These are phyloP conservation scores for Sinhomidia bicolor DNA, from an alignment of 2,888 invertebrate genomes.

Conservation along the genomic window DNA sequence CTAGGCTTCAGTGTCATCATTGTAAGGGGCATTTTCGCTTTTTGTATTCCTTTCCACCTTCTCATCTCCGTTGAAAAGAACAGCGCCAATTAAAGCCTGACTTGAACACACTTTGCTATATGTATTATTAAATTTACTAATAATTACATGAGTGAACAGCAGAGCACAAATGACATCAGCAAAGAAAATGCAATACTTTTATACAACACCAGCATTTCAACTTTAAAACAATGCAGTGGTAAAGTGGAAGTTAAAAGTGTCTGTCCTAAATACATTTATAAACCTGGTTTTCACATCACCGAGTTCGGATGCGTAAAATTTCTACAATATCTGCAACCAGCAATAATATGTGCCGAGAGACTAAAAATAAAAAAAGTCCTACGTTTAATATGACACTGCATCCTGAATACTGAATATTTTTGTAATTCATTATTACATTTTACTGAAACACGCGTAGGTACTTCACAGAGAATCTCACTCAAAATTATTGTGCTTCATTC, in stretches of 20 bases:
- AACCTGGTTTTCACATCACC: not conserved
- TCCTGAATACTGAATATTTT: constrained; percentile 4
- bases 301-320: not conserved
- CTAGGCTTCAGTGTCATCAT: not conserved
- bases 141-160: not conserved
- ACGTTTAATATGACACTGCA: not conserved
- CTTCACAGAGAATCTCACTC: not conserved
- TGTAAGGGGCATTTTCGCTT: not conserved
- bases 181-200: not conserved
- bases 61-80: constrained; percentile 5
- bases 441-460: too few relatives aligned
- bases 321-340: not conserved
- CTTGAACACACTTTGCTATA: constrained; percentile 50
- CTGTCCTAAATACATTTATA: constrained; percentile 17
- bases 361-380: too few relatives aligned
- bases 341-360: not conserved
- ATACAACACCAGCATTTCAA: not conserved
- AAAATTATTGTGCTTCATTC: not conserved
- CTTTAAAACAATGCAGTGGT: not conserved
- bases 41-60: not conserved
- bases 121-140: constrained; percentile 16
- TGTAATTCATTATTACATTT: constrained; percentile 8
- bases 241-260: not conserved
- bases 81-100: constrained; percentile 55
- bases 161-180: not conserved